A percentile compares a stretch with the other conserved stretches of the same genome.
Conservation (phyloP, 1,140 invertebrate genomes). For the Meloidogyne floridensis region DNA sequence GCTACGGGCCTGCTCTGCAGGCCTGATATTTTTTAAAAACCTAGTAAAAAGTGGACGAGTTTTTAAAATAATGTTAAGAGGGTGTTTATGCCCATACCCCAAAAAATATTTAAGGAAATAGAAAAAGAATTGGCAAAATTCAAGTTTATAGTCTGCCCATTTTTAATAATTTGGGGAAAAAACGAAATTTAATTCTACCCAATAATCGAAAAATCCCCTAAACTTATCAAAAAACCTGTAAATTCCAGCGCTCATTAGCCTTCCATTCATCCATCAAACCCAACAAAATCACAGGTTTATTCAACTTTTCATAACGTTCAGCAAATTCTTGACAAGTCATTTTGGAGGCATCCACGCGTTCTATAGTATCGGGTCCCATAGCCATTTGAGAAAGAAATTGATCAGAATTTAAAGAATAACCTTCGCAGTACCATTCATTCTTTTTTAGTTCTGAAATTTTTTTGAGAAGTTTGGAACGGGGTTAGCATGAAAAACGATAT, state of each 20-base stretch:
- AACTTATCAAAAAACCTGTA: slow-evolving; percentile 26
- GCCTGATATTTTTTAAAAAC: no score
- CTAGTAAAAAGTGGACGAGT: no score
- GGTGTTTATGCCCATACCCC: no score
- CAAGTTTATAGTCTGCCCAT: no score
- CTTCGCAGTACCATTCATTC: slow-evolving; percentile 46
- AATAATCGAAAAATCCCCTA: neutral
- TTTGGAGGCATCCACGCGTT: slow-evolving; percentile 36
- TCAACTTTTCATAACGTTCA: slow-evolving; percentile 39
- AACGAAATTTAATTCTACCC: neutral
- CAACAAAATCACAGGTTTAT: slow-evolving; percentile 46
- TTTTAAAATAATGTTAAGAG: no score
- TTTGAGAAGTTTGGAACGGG: neutral
- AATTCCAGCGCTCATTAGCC: slow-evolving; percentile 51
- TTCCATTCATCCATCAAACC: slow-evolving; percentile 47
- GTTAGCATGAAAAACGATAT: no score
- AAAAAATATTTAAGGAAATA: no score
- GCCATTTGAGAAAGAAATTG: slow-evolving; percentile 15
- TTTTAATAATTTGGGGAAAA: neutral
- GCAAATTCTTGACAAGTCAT: slow-evolving; percentile 41
- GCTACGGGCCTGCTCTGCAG: no score
- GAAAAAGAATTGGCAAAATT: no score
- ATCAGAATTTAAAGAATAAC: slow-evolving; percentile 29
- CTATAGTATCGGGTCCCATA: slow-evolving; percentile 36
- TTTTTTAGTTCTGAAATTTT: slow-evolving; percentile 48